Evolutionary conservation across 2,113 vertebrate genomes (phyloP).

Genomic region (Silurus glanis): DNA sequence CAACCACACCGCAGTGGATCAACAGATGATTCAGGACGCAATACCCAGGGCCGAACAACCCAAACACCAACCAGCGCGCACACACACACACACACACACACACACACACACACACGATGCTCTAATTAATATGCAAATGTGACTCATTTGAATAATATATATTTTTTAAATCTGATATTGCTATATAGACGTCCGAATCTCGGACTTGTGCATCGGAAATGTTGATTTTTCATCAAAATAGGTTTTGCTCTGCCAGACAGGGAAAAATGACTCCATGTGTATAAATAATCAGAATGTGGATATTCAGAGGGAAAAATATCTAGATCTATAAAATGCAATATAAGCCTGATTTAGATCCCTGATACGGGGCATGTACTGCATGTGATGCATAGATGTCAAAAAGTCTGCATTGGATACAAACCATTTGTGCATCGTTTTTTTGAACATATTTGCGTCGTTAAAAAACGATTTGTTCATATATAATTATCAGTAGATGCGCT

Average conservation of each 20-base stretch:
- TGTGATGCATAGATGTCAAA: too few species aligned
- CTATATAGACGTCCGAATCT: too few species aligned
- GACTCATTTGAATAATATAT: background rate
- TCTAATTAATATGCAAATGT: background rate
- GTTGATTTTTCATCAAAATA: background rate
- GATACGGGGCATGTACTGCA: background rate
- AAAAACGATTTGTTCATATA: too few species aligned
- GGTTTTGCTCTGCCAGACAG: background rate
- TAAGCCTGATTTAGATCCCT: slow-evolving; percentile 30
- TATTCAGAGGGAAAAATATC: slow-evolving; percentile 9
- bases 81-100: too few species aligned
- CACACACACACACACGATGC: background rate
- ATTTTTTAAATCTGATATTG: background rate
- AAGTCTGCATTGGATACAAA: too few species aligned
- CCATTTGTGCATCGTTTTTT: too few species aligned
- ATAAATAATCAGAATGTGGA: slow-evolving; percentile 29
- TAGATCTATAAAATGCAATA: slow-evolving; percentile 29
- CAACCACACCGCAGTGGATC: background rate
- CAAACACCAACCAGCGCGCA: background rate
- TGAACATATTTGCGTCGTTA: too few species aligned
- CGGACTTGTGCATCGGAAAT: background rate
- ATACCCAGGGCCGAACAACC: background rate
- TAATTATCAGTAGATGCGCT: too few species aligned
- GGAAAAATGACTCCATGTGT: background rate
- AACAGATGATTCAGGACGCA: background rate